These are phyloP conservation scores for Gymnorhina tibicen DNA, from an alignment of 2,113 vertebrate species.

Conservation along the genomic window DNA sequence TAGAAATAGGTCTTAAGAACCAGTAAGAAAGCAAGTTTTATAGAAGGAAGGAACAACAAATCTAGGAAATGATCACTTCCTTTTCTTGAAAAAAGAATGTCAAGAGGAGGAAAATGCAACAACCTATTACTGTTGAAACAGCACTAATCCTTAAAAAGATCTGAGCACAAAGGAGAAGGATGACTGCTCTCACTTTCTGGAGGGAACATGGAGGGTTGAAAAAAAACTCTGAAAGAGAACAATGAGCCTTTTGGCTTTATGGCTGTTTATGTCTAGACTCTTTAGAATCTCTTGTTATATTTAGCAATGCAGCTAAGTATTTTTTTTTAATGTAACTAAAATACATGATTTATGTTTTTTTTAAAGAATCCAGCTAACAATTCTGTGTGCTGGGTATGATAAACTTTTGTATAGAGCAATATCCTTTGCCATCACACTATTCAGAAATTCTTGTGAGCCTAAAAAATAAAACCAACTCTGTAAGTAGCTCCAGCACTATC, in stretches of 20 bases:
- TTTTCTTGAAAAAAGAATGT: not conserved
- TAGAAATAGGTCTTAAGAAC: not conserved
- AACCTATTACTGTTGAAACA: not conserved
- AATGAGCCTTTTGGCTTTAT: not conserved
- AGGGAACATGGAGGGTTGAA: not conserved
- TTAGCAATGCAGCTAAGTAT: not conserved
- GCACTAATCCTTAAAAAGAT: not conserved
- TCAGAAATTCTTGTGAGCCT: not conserved
- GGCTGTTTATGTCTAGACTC: not conserved
- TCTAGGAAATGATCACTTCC: not conserved
- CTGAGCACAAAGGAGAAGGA: not conserved
- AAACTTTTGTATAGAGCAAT: not conserved
- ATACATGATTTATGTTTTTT: not conserved
- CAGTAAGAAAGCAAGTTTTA: not conserved
- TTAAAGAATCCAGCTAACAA: not conserved
- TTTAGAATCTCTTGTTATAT: not conserved
- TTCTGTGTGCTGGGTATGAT: not conserved
- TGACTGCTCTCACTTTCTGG: not conserved
- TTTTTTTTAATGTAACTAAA: not conserved
- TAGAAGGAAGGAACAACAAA: not conserved
- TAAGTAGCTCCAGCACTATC: not conserved
- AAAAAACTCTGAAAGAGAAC: not conserved
- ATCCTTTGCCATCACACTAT: not conserved
- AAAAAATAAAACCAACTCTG: not conserved
- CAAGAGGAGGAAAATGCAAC: not conserved